These are phyloP conservation scores for Chaetogeoica ovagalla DNA, from an alignment of 2,888 invertebrate genomes.

Conservation along the genomic window DNA sequence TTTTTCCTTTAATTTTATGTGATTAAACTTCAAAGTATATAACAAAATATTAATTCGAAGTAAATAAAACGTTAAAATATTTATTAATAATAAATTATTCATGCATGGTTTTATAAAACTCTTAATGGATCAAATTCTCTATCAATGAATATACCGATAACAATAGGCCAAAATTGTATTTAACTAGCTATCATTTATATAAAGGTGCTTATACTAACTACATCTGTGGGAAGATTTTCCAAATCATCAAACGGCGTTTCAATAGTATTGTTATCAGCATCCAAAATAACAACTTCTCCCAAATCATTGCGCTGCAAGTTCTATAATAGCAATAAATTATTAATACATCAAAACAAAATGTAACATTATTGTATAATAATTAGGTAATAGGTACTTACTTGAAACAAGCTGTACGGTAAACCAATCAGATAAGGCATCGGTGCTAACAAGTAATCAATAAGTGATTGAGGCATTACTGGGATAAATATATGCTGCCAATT, in stretches of 20 bases:
- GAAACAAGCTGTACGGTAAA: slow-evolving; percentile 68
- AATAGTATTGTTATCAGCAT: slow-evolving; percentile 87
- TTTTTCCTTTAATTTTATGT: background rate
- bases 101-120: too few relatives aligned
- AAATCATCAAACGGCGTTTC: slow-evolving; percentile 88
- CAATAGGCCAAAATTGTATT: too few relatives aligned
- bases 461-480: slow-evolving; percentile 80
- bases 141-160: too few relatives aligned
- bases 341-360: slow-evolving; percentile 7
- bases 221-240: slow-evolving; percentile 84
- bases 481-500: slow-evolving; percentile 99
- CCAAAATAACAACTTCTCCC: slow-evolving; percentile 90
- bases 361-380: background rate
- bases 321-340: slow-evolving; percentile 62
- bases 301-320: slow-evolving; percentile 78
- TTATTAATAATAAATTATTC: too few relatives aligned
- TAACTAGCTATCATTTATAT: background rate
- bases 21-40: background rate
- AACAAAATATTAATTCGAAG: background rate
- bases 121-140: too few relatives aligned
- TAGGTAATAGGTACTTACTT: slow-evolving; percentile 54
- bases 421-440: slow-evolving; percentile 99
- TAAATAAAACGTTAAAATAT: too few relatives aligned
- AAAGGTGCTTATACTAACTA: slow-evolving; percentile 59
- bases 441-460: slow-evolving; percentile 87